Base-by-base conservation (phyloP, 2,113 vertebrate genomes). In the Hippotragus niger region DNA sequence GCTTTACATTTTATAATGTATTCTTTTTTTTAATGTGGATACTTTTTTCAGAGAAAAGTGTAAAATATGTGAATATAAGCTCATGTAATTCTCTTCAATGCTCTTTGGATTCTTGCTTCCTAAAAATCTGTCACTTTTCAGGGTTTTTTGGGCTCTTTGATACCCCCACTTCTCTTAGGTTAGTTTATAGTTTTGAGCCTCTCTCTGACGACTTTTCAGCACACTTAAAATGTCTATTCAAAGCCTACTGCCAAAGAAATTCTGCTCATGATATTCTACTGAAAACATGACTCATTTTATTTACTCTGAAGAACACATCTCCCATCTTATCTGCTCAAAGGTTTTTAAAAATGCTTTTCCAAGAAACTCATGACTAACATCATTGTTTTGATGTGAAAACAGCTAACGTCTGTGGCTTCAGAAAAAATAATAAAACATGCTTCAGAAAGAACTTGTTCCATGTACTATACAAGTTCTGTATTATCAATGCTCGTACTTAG, bases 271-370 rank as follows among this genome's bases (percentile, higher is more conserved):
- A 92, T 91, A 95, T 92, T 87, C 55, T 93, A 90, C 76, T 96
- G 84, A 98, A 96, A 98, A 58, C 45, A 94, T 91, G 58, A 62
- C 83, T 88, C 60, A 96, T 98, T 98, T 97, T 62, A 96, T 97
- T 98, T 97, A 50, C 67, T 97, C 40, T 91, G 76, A 98, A 91
- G 88, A 98, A 83, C 84, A 96, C 78, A 97, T 95, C 85, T 97
- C 88, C 88, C 45, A 84, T 96, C 90, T 98, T 82, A 95, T 97
- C 62, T 88, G 52, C 78, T 97, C 88, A 93, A 97, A 97, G 78
- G 76, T 96, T 99, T 98, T 98, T 98, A 89, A 98, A 98, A 98
- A 98, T 53, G 31, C 23, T 96, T 98, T 98, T 97, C 93, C 90
- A 95, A 97, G 97, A 98, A 98, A 96, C 27, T 95, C 91, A 97